Percentiles rank a stretch among this genome's conserved stretches.
phyloP scores from a whole-genome alignment of 2,113 vertebrate genomes.

The Miniopterus natalensis region DNA sequence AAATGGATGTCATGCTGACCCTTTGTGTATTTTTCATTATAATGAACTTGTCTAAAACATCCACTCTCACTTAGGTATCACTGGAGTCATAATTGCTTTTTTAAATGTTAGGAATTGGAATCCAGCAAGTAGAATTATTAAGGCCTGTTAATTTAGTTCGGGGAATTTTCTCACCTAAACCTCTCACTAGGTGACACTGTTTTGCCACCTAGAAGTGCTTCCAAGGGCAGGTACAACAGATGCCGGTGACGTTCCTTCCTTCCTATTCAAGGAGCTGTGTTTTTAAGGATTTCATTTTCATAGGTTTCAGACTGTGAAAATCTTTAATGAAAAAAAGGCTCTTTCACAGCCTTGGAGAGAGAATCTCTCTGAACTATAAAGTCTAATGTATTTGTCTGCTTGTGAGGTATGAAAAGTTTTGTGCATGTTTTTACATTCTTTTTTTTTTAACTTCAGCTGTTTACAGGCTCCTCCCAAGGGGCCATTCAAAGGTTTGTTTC shows the following conservation, averaged over 20 bases:
- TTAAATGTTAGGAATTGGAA: not conserved
- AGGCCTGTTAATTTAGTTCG: not conserved
- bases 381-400: not conserved
- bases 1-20: not conserved
- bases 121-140: not conserved
- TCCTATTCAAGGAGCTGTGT: not conserved
- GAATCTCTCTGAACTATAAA: not conserved
- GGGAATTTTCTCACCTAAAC: constrained; percentile 43
- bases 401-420: not conserved
- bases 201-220: constrained; percentile 39
- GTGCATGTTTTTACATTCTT: not conserved
- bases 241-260: not conserved
- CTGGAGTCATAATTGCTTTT: not conserved
- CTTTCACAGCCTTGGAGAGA: constrained; percentile 6
- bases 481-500: not conserved
- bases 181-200: constrained; percentile 88
- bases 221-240: not conserved
- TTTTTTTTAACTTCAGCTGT: not conserved
- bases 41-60: not conserved
- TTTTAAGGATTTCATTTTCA: not conserved
- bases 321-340: not conserved
- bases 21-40: not conserved
- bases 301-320: not conserved
- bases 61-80: not conserved
- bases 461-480: not conserved